A percentile compares a stretch with the other conserved stretches of the same genome.
Evolutionary conservation across 2,113 vertebrate species (phyloP).

Genomic region (Cynoglossus semilaevis): DNA sequence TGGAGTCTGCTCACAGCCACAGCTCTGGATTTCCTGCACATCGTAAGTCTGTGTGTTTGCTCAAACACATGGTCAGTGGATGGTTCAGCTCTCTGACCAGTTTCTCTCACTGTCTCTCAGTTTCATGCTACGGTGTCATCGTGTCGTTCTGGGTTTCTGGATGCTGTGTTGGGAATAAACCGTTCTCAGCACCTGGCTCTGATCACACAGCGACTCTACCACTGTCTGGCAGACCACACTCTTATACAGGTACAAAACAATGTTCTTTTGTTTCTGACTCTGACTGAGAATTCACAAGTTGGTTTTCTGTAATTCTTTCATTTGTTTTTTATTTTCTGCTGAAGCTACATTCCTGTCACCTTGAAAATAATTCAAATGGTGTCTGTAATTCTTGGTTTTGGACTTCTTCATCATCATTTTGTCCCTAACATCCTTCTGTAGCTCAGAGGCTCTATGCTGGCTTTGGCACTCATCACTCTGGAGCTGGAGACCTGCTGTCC

Average conservation of each 20-base stretch:
- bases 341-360: too few species aligned
- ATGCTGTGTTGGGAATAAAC: slow-evolving; percentile 75
- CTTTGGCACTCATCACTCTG: slow-evolving; percentile 89
- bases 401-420: too few species aligned
- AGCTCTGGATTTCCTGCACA: slow-evolving; percentile 94
- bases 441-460: slow-evolving; percentile 92
- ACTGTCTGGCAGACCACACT: slow-evolving; percentile 87
- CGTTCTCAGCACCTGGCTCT: slow-evolving; percentile 85
- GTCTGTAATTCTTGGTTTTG: too few species aligned
- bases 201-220: slow-evolving; percentile 86
- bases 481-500: slow-evolving; percentile 95
- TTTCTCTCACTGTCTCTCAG: slow-evolving; percentile 59
- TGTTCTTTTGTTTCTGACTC: too few species aligned
- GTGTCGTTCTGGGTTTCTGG: slow-evolving; percentile 80
- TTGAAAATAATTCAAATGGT: too few species aligned
- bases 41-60: slow-evolving; percentile 75
- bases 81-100: background rate
- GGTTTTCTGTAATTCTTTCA: too few species aligned
- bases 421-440: slow-evolving; percentile 61
- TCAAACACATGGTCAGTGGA: too few species aligned
- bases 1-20: slow-evolving; percentile 96
- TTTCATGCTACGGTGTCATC: slow-evolving; percentile 89
- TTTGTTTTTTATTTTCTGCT: too few species aligned
- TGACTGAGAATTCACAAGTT: too few species aligned
- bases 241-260: slow-evolving; percentile 63